phyloP scores from a whole-genome alignment of 2,888 invertebrate genomes.

The Epinotia bilunana region DNA sequence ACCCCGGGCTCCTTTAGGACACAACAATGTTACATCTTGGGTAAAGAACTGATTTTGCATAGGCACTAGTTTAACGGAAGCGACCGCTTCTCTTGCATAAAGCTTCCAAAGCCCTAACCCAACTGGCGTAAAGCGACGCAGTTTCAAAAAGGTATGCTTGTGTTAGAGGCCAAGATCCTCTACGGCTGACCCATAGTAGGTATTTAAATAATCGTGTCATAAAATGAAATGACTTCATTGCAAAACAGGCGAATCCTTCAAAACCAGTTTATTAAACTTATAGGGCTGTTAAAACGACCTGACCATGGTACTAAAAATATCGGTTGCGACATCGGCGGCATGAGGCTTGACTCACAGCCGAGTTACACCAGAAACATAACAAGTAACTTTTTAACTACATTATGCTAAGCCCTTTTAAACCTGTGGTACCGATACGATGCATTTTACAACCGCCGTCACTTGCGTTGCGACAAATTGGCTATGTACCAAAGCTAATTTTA shows the following conservation, averaged over 20 bases:
- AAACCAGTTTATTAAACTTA: neutral
- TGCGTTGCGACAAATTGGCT: conserved; percentile 17
- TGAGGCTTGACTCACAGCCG: neutral
- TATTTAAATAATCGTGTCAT: neutral
- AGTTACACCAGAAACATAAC: neutral
- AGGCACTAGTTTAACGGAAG: too few species aligned
- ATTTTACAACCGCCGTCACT: neutral
- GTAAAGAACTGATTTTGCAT: too few species aligned
- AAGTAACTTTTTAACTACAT: neutral
- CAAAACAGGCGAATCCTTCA: neutral
- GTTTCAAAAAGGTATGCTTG: too few species aligned
- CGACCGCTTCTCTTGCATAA: too few species aligned
- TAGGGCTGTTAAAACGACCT: neutral
- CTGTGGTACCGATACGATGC: conserved; percentile 3
- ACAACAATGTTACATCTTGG: too few species aligned
- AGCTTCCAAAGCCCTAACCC: too few species aligned
- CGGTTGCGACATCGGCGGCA: conserved; percentile 6
- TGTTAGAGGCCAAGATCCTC: too few species aligned
- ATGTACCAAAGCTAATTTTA: conserved; percentile 17
- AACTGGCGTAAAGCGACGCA: too few species aligned
- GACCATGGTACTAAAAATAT: conserved; percentile 21
- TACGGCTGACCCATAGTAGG: too few species aligned
- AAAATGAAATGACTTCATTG: neutral
- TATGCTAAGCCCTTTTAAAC: conserved; percentile 2
- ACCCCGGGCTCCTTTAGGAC: too few species aligned